Evolutionary conservation across 2,113 vertebrate genomes (phyloP), one percentile per base, ranked within the genome.

Genomic region (Oryzias woworae): DNA sequence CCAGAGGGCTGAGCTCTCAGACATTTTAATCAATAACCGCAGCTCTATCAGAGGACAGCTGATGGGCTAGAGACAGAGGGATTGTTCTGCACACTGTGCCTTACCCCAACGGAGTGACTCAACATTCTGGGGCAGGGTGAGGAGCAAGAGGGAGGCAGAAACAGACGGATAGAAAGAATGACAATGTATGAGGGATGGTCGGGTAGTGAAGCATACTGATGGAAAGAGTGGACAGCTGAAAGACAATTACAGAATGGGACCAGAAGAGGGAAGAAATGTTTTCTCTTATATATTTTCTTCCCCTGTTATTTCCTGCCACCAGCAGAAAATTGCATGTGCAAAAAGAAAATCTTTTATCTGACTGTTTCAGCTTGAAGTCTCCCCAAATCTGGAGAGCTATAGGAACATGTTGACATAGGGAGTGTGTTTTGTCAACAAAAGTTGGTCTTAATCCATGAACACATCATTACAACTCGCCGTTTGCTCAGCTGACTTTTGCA

Each of bases 21-120:
- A 88, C 87, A 87, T 87, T 85, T 90, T 87, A 90, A 90, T 90
- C 88, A 88, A 88, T 90, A 90, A 87, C 79, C 61, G 77, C 82
- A 69, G 85, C 78, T 87, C 82, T 87, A 90, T 90, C 88, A 90
- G 87, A 88, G 85, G 79, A 81, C 10, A 69, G 76, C 87, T 84
- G 87, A 88, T 87, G 82, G 87, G 77, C 85, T 78, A 73, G 79
- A 88, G 82, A 87, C 83, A 78, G 82, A 81, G 81, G 82, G 69
- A 90, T 87, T 88, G 88, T 84, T 87, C 82, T 82, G 84, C 81
- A 75, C 75, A 80, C 76, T 49, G 73, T 60, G 79, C 67, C 78
- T 85, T 80, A 78, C 79, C 85, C 84, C 77, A 47, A 54, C 76
- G 75, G 80, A 85, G 79, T 87, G 84, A 86, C 75, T 88, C 83